phyloP scores from a whole-genome alignment of 1,140 invertebrate species.

The Gryon sp. region DNA sequence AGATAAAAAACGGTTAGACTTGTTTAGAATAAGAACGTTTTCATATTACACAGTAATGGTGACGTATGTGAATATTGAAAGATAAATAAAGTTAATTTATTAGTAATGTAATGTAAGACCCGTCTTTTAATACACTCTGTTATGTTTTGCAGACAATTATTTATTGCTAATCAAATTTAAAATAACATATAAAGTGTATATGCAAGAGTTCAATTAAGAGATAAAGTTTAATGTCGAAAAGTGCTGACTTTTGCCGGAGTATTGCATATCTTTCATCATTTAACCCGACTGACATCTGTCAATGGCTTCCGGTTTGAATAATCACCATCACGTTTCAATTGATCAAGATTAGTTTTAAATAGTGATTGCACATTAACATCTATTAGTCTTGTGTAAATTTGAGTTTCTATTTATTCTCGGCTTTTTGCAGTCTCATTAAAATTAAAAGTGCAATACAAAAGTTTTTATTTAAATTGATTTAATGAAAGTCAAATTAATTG shows the following conservation, averaged over 20 bases:
- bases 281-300: constrained; percentile 49
- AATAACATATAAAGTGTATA: background rate
- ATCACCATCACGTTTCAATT: constrained; percentile 44
- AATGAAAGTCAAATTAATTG: too few relatives aligned
- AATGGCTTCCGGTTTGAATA: constrained; percentile 42
- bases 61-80: too few relatives aligned
- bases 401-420: too few relatives aligned
- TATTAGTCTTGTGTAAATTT: constrained; percentile 19
- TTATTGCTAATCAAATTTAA: constrained; percentile 13
- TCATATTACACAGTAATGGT: too few relatives aligned
- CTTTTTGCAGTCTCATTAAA: too few relatives aligned
- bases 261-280: constrained; percentile 37
- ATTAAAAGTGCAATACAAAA: too few relatives aligned
- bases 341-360: constrained; percentile 42
- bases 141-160: too few relatives aligned
- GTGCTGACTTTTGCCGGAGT: background rate
- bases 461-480: too few relatives aligned
- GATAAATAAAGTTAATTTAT: constrained; percentile 17
- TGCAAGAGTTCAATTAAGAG: constrained; percentile 15
- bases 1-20: too few relatives aligned
- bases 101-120: constrained; percentile 1
- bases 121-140: too few relatives aligned
- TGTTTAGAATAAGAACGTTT: too few relatives aligned
- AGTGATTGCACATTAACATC: constrained; percentile 32
- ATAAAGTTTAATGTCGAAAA: constrained; percentile 22